These are phyloP conservation scores for Muscicapa striata DNA, from an alignment of 2,797 vertebrate genomes.

Conservation along the genomic window DNA sequence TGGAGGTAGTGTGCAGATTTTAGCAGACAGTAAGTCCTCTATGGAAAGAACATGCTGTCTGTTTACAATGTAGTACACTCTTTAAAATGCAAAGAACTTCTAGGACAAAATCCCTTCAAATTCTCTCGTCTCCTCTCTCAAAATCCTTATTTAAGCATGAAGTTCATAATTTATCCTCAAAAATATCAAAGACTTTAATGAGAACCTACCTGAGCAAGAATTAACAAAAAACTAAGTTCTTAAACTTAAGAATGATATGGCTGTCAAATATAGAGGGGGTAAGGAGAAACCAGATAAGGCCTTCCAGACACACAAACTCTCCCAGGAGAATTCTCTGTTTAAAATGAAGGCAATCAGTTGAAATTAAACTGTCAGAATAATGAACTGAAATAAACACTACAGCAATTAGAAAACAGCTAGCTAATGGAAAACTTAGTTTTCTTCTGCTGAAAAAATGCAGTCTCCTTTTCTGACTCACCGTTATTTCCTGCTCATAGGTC, in stretches of 20 bases:
- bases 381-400: conserved; percentile 11
- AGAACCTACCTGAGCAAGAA: background rate
- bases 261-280: background rate
- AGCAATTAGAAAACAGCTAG: conserved; percentile 32
- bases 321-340: background rate
- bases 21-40: background rate
- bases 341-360: background rate
- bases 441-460: conserved; percentile 14
- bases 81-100: background rate
- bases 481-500: conserved; percentile 89
- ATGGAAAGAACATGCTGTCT: background rate
- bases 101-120: background rate
- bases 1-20: background rate
- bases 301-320: background rate
- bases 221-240: background rate
- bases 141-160: background rate
- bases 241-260: background rate
- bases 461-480: conserved; percentile 73
- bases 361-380: conserved; percentile 1
- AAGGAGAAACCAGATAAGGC: background rate
- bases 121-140: background rate
- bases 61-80: background rate
- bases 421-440: conserved; percentile 32
- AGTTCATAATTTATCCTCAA: background rate
- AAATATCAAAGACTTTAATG: background rate